Percentiles rank a stretch among this genome's conserved stretches.
Conservation (phyloP, 2,113 vertebrate genomes). For the Serilophus lunatus region DNA sequence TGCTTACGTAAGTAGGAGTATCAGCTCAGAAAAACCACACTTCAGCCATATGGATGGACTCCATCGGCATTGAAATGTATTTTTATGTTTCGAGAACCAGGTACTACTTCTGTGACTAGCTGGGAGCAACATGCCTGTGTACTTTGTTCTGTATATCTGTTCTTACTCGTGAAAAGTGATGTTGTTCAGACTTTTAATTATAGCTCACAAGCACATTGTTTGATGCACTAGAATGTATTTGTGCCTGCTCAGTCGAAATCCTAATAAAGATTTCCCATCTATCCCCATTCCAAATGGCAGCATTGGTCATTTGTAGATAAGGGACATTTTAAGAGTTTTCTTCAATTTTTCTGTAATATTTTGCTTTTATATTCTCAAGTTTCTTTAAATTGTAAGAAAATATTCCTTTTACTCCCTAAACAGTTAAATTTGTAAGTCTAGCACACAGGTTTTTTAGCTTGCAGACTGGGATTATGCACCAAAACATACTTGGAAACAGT, state of each 20-base stretch:
- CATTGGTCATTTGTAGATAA: neutral
- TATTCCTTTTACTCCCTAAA: neutral
- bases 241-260: neutral
- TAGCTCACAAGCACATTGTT: neutral
- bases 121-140: neutral
- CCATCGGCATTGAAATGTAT: neutral
- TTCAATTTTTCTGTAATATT: neutral
- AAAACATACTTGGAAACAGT: neutral
- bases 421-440: neutral
- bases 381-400: neutral
- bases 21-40: neutral
- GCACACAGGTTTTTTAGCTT: neutral
- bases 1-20: neutral
- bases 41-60: neutral
- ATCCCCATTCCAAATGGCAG: neutral
- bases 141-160: neutral
- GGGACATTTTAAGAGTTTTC: neutral
- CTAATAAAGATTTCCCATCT: neutral
- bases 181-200: neutral
- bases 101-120: neutral
- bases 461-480: neutral
- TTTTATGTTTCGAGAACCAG: neutral
- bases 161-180: neutral
- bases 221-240: neutral
- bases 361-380: neutral